A percentile compares a stretch with the other conserved stretches of the same genome.
Conservation (phyloP, 64 coral and sea anemone genomes). For the Porites lutea region DNA sequence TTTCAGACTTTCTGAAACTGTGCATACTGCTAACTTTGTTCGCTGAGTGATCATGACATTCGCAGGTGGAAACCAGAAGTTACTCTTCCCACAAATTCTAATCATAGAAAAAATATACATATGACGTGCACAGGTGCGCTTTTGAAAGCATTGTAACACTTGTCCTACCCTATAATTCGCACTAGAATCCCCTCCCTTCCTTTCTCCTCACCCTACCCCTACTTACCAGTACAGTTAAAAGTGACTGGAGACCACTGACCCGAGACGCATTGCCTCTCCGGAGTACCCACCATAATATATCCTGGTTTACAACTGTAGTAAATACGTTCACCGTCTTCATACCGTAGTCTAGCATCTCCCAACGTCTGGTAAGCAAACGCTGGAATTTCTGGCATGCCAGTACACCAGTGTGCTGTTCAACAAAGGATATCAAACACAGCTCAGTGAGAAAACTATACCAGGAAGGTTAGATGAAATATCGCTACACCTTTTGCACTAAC, state of each 20-base stretch:
- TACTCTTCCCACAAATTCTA: too few relatives aligned
- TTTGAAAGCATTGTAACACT: too few relatives aligned
- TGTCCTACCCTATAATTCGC: too few relatives aligned
- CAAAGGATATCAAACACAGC: background rate
- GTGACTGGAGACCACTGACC: slow-evolving; percentile 21
- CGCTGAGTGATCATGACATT: too few relatives aligned
- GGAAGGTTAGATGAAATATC: too few relatives aligned
- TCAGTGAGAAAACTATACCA: too few relatives aligned
- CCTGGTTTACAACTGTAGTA: slow-evolving; percentile 48
- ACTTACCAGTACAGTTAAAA: slow-evolving; percentile 29
- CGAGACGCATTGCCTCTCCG: background rate
- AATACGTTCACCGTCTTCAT: slow-evolving; percentile 10
- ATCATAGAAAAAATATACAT: too few relatives aligned
- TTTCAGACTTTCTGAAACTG: too few relatives aligned
- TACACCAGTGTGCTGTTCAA: slow-evolving; percentile 11
- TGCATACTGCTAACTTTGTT: too few relatives aligned
- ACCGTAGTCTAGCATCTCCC: background rate
- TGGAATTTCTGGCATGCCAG: background rate
- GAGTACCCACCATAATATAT: slow-evolving; percentile 30
- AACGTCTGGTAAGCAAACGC: slow-evolving; percentile 20
- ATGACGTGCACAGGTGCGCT: too few relatives aligned
- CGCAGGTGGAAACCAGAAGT: too few relatives aligned
- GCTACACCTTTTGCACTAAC: too few relatives aligned
- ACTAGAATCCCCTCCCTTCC: background rate
- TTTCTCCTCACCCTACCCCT: background rate